Evolutionary conservation across 2,797 vertebrate genomes (phyloP), one percentile per base, ranked within the genome.

Genomic region (Esox masquinongy): DNA sequence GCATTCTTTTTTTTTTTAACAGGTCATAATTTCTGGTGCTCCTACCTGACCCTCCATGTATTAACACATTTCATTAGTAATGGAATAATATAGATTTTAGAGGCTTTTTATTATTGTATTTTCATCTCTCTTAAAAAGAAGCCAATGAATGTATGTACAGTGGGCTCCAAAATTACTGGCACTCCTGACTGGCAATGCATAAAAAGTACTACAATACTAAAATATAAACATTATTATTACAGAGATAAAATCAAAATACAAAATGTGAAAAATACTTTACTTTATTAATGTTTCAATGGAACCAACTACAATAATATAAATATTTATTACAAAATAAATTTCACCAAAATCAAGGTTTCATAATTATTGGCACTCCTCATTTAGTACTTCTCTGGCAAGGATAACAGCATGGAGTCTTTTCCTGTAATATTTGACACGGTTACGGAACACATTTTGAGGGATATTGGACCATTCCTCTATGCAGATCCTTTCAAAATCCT

Each of bases 191-290:
- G 26, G 64, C 29, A 67, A 34, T 36, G 29, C 64, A 67, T 22
- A 67, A 67, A 67, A 34, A 34, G 5, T 34, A 34, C 34, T n/a
- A n/a, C 56, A 66, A 66, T 66, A 66, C 24, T 24, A 8, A 22
- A 56, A 69, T 72, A 31, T 79, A 34, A 64, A 22, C 68, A 19
- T 59, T 72, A 53, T 69, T 36, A 36, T 75, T 73, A 31, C 72
- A 71, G 73, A 39, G 74, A 75, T 6, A 49, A 67, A 64, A 17
- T 4, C 29, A 29, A 39, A 31, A 66, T 6, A 19, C 72, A 70
- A 59, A 34, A 63, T 29, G 39, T 26, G 61, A 63, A 4, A 63
- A 26, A 63, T 29, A 63, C 61, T 26, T 22, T 24, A 15, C 61
- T 63, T 63, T 26, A 24, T 63, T 63, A 11, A 63, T 63, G 59